phyloP scores from a whole-genome alignment of 2,113 vertebrate species.

The Morone chrysops region DNA sequence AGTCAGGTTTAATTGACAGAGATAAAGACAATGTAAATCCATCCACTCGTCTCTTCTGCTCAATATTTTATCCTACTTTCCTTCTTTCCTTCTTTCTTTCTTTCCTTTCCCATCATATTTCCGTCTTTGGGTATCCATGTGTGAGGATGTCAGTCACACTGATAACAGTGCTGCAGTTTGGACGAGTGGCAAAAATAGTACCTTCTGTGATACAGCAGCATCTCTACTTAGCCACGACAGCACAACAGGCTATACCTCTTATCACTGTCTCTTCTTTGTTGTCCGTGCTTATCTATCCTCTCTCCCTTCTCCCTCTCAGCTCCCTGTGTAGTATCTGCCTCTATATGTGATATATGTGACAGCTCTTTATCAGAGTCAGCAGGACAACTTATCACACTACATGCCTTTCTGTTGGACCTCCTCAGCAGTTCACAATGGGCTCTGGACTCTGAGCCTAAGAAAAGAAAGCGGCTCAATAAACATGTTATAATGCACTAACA shows the following conservation, averaged over 20 bases:
- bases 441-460: not conserved
- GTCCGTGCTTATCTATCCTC: conserved; percentile 24
- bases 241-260: conserved; percentile 36
- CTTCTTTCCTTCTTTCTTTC: not conserved
- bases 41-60: not conserved
- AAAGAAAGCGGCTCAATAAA: not conserved
- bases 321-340: conserved; percentile 7
- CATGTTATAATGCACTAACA: conserved; percentile 7
- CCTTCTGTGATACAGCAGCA: conserved; percentile 21
- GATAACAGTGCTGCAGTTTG: conserved; percentile 39
- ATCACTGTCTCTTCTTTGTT: conserved; percentile 48
- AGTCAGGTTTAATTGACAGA: not conserved
- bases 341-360: conserved; percentile 16
- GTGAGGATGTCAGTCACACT: conserved; percentile 35
- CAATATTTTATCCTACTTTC: not conserved
- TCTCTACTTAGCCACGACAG: conserved; percentile 43
- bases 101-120: not conserved
- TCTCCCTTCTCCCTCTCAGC: not conserved
- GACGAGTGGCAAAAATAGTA: conserved; percentile 57
- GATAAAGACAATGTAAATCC: not conserved
- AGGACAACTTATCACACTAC: conserved; percentile 48
- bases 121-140: conserved; percentile 10
- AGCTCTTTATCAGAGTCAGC: conserved; percentile 54
- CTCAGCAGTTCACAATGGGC: conserved; percentile 2
- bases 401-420: conserved; percentile 37